Evolutionary conservation across 2,888 invertebrate genomes (phyloP).

Genomic region (Orthosia incerta): DNA sequence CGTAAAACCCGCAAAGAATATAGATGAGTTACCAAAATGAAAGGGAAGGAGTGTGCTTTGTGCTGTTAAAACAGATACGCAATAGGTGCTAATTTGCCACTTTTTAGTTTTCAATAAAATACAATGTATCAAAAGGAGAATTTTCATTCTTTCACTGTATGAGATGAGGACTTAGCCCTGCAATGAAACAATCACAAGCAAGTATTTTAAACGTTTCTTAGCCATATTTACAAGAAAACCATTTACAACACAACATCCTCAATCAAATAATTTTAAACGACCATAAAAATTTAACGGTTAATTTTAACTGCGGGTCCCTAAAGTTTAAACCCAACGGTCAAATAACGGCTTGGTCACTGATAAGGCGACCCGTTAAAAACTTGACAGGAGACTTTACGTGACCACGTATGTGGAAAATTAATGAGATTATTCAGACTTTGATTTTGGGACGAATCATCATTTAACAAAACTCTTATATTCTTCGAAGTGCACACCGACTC

Average conservation of each 20-base stretch:
- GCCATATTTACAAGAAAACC: not conserved
- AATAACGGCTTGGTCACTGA: conserved; percentile 53
- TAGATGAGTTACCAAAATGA: no score
- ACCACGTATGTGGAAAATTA: conserved; percentile 21
- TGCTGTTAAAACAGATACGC: no score
- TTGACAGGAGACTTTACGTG: conserved; percentile 23
- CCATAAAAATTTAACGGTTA: conserved; percentile 31
- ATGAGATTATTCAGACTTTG: conserved; percentile 46
- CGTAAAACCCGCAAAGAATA: no score
- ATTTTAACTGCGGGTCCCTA: conserved; percentile 48
- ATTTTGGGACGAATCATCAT: not conserved
- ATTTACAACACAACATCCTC: not conserved
- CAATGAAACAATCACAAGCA: not conserved
- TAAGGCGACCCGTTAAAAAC: conserved; percentile 31
- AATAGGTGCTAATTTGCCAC: no score
- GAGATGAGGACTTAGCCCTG: not conserved
- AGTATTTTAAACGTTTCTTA: not conserved
- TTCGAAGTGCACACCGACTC: no score
- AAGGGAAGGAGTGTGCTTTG: no score
- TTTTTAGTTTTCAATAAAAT: no score
- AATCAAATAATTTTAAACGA: conserved; percentile 23
- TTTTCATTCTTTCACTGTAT: not conserved
- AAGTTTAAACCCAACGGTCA: conserved; percentile 56
- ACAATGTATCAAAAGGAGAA: no score
- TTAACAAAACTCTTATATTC: no score